Conservation (phyloP, 1,140 invertebrate species). For the Sminthurides bifidus region DNA sequence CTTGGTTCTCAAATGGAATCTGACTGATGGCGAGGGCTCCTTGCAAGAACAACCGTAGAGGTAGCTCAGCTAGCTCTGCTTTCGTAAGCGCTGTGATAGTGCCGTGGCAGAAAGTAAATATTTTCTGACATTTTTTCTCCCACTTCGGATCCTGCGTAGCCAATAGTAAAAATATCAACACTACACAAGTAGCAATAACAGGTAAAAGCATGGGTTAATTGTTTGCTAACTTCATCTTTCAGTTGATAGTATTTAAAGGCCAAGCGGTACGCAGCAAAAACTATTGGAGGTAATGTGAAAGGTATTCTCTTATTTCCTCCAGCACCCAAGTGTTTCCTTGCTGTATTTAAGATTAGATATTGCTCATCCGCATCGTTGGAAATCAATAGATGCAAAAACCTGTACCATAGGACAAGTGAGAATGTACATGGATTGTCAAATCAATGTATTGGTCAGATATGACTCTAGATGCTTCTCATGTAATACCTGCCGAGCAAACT, state of each 20-base stretch:
- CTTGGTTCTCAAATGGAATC: slow-evolving; percentile 86
- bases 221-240: slow-evolving; percentile 51
- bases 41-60: slow-evolving; percentile 84
- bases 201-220: background rate
- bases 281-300: slow-evolving; percentile 87
- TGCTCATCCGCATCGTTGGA: slow-evolving; percentile 82
- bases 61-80: slow-evolving; percentile 82
- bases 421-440: background rate
- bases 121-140: slow-evolving; percentile 96
- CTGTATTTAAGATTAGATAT: slow-evolving; percentile 76
- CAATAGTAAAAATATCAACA: slow-evolving; percentile 20
- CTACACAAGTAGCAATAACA: background rate
- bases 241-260: slow-evolving; percentile 49
- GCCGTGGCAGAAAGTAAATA: slow-evolving; percentile 94
- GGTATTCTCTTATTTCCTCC: slow-evolving; percentile 79
- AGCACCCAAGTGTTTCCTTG: slow-evolving; percentile 74
- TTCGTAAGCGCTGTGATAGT: slow-evolving; percentile 88
- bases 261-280: slow-evolving; percentile 86
- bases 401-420: slow-evolving; percentile 33
- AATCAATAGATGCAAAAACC: slow-evolving; percentile 80
- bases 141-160: slow-evolving; percentile 90
- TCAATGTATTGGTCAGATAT: no score
- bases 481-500: slow-evolving; percentile 67
- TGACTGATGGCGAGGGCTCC: slow-evolving; percentile 85
- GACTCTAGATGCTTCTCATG: no score